Evolutionary conservation across 1,140 invertebrate genomes (phyloP).

Genomic region (Parasteatoda tepidariorum): DNA sequence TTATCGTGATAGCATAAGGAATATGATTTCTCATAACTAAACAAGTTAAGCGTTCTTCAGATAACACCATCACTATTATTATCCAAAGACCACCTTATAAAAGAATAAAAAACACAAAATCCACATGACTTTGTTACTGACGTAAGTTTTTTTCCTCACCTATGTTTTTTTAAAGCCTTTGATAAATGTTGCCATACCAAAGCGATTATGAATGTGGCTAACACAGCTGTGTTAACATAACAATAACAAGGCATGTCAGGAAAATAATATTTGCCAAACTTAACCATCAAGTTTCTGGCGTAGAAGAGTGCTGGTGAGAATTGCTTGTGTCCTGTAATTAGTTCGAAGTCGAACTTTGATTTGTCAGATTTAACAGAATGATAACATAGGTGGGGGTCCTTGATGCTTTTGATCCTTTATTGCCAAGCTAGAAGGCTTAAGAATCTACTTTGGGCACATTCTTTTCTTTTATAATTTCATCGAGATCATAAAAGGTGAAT

Average conservation of each 20-base stretch:
- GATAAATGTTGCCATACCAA: conserved; percentile 3
- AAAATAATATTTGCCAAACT: conserved; percentile 55
- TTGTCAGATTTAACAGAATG: conserved; percentile 45
- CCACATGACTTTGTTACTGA: background rate
- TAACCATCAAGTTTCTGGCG: conserved; percentile 3
- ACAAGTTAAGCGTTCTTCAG: too few species aligned
- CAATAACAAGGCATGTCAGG: conserved; percentile 32
- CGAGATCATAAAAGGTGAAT: too few species aligned
- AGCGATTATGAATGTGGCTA: conserved; percentile 40
- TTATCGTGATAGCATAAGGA: too few species aligned
- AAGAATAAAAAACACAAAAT: conserved; percentile 2
- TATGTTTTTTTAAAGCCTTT: conserved; percentile 38
- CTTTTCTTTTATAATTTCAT: too few species aligned
- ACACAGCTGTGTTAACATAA: conserved; percentile 54
- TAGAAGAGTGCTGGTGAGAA: conserved; percentile 6
- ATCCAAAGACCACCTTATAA: background rate
- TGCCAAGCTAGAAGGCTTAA: too few species aligned
- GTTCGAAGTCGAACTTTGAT: conserved; percentile 29
- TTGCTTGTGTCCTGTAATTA: conserved; percentile 18
- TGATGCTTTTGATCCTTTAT: too few species aligned
- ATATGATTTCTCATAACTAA: too few species aligned
- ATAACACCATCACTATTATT: background rate
- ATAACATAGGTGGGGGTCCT: conserved; percentile 36
- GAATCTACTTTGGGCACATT: too few species aligned
- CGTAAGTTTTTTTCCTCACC: background rate